Conservation (phyloP, 2,113 vertebrate species). For the Charina bottae region DNA sequence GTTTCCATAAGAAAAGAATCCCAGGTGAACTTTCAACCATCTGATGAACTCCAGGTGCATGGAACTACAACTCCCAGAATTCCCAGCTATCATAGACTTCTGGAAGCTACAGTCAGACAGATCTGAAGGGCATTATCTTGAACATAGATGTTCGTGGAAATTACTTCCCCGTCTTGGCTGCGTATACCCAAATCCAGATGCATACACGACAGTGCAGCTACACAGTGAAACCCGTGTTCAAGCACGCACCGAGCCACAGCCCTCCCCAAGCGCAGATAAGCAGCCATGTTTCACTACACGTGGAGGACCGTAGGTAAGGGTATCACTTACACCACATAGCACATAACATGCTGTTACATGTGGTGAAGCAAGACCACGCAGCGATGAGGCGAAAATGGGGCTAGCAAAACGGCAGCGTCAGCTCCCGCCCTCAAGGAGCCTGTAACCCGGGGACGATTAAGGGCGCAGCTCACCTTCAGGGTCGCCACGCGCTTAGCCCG, state of each 20-base stretch:
- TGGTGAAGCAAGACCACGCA: not conserved
- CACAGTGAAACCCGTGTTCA: not conserved
- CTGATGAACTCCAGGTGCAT: not conserved
- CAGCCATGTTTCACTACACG: not conserved
- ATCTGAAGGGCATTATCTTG: not conserved
- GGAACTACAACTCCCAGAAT: not conserved
- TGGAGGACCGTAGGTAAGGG: not conserved
- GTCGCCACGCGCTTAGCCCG: too few relatives aligned
- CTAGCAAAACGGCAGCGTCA: too few relatives aligned
- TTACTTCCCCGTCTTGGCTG: not conserved
- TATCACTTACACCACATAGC: not conserved
- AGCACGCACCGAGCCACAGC: not conserved
- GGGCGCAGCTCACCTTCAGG: not conserved
- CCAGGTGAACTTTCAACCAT: not conserved
- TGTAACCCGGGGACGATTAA: not conserved
- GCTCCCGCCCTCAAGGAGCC: too few relatives aligned
- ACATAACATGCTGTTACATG: not conserved
- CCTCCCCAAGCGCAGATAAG: not conserved
- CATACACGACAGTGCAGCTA: not conserved
- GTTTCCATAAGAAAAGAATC: not conserved
- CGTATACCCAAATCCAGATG: not conserved
- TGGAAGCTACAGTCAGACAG: not conserved
- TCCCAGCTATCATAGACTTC: not conserved
- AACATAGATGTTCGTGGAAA: not conserved
- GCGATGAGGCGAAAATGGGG: not conserved